Percentiles rank a stretch among this genome's conserved stretches.
Evolutionary conservation across 2,797 vertebrate genomes (phyloP).

Genomic region (Schizopygopsis pylzovi): DNA sequence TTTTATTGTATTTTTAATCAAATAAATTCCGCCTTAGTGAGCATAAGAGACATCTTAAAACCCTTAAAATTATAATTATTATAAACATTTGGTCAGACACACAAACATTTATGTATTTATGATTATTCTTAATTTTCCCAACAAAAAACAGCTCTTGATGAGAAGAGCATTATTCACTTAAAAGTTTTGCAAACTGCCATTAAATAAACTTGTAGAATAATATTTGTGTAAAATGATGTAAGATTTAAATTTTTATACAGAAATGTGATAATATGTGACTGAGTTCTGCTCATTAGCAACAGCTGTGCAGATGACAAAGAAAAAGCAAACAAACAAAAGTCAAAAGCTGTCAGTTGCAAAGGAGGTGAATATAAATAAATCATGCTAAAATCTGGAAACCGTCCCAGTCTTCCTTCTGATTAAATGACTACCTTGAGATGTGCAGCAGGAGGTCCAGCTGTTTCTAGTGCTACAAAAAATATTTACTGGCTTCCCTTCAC

Average conservation of each 20-base stretch:
- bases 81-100: background rate
- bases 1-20: background rate
- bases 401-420: constrained; percentile 2
- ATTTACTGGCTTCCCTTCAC: constrained; percentile 43
- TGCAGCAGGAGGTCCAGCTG: constrained; percentile 34
- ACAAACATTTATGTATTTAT: background rate
- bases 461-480: constrained; percentile 37
- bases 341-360: constrained; percentile 9
- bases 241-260: background rate
- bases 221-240: background rate
- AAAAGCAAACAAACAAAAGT: constrained; percentile 22
- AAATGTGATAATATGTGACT: background rate
- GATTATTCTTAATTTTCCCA: background rate
- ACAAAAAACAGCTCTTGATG: background rate
- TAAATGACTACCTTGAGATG: constrained; percentile 15
- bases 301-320: constrained; percentile 25
- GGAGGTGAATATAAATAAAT: constrained; percentile 36
- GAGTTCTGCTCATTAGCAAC: background rate
- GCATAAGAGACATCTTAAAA: background rate
- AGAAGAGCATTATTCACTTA: background rate
- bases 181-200: background rate
- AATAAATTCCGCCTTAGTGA: background rate
- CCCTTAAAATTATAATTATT: background rate
- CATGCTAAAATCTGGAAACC: constrained; percentile 13
- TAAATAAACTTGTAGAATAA: background rate